Conservation (phyloP, 1,140 invertebrate genomes). For the Drosophila parvula region DNA sequence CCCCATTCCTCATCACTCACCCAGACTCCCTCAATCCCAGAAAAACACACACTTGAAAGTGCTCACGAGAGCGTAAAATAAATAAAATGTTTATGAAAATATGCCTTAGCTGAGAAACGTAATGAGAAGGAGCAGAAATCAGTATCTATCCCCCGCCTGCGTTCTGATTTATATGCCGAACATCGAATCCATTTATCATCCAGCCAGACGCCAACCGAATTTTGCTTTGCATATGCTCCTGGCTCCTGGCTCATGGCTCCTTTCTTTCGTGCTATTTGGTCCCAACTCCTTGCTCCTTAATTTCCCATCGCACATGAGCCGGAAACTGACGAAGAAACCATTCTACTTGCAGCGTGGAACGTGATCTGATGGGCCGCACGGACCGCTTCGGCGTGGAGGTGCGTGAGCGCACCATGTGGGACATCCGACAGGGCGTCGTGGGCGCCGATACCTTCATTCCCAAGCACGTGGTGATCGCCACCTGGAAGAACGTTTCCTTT, state of each 20-base stretch:
- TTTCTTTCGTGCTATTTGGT: no score
- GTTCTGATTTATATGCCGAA: constrained; percentile 76
- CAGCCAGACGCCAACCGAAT: constrained; percentile 44
- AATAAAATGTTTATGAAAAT: constrained; percentile 70
- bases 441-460: constrained; percentile 95
- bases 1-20: neutral
- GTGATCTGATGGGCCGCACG: constrained; percentile 89
- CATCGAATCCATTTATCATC: constrained; percentile 80
- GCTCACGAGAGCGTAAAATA: constrained; percentile 66
- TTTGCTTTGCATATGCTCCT: constrained; percentile 40
- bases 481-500: constrained; percentile 98
- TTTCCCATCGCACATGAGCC: constrained; percentile 39
- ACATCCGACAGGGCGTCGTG: constrained; percentile 95
- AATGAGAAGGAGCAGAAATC: constrained; percentile 62
- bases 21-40: neutral
- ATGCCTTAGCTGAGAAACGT: constrained; percentile 34
- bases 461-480: constrained; percentile 95
- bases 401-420: constrained; percentile 93
- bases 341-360: constrained; percentile 85
- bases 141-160: constrained; percentile 32
- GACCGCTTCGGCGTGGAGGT: constrained; percentile 94
- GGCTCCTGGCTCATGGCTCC: neutral
- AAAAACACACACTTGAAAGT: constrained; percentile 69
- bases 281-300: constrained; percentile 56
- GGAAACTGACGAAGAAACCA: constrained; percentile 25